These are phyloP conservation scores for Poliocrania exsul DNA, from an alignment of 2,797 vertebrate species.

Conservation along the genomic window DNA sequence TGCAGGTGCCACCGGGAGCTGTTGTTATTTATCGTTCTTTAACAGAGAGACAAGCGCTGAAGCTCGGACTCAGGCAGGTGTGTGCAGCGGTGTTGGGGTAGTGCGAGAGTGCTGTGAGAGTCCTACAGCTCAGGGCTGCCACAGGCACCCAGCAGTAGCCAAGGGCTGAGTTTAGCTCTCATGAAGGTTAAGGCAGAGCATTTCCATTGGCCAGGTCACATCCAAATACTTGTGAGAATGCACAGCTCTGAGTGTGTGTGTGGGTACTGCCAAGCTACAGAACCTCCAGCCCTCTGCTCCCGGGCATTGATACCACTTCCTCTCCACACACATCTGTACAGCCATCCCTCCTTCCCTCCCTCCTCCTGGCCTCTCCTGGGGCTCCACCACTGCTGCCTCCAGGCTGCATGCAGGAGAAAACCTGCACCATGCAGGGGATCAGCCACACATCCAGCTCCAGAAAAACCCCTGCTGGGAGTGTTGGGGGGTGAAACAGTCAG, in stretches of 20 bases:
- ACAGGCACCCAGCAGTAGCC: background rate
- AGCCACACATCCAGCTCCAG: background rate
- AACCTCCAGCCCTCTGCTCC: background rate
- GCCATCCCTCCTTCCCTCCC: background rate
- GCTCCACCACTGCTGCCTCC: background rate
- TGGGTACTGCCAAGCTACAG: background rate
- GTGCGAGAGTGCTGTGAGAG: background rate
- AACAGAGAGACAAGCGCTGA: background rate
- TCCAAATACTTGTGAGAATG: background rate
- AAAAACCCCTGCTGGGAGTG: background rate
- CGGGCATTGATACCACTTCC: too few species aligned
- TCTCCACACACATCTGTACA: background rate
- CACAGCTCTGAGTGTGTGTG: accelerated
- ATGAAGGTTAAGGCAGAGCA: background rate
- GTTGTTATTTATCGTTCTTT: constrained; percentile 3
- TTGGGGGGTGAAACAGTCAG: background rate
- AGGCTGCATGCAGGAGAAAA: background rate
- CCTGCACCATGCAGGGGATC: background rate
- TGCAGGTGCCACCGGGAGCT: constrained; percentile 1
- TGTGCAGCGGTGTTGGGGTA: accelerated
- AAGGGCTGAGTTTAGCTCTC: background rate
- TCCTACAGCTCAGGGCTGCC: background rate
- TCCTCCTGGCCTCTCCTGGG: accelerated
- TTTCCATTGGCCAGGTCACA: background rate
- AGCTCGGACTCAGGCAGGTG: background rate